phyloP scores from a whole-genome alignment of 1,140 invertebrate species.

The Hyposmocoma kahamanoa region DNA sequence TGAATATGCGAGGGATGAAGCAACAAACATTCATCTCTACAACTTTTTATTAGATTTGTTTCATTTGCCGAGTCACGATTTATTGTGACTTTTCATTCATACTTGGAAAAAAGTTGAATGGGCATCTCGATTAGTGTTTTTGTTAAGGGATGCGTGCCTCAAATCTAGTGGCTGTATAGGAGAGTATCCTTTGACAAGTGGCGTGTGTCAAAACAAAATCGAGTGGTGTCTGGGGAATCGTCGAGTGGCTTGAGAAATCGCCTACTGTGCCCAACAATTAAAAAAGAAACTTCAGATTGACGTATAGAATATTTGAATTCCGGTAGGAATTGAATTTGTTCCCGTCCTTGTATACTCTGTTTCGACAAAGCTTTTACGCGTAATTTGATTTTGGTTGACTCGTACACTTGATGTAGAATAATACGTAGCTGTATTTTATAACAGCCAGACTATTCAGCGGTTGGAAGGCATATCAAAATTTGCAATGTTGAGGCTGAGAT shows the following conservation, averaged over 20 bases:
- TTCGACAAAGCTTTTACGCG: too few relatives aligned
- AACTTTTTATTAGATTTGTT: background rate
- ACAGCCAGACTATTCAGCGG: too few relatives aligned
- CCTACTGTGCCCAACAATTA: conserved; percentile 28
- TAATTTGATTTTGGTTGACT: too few relatives aligned
- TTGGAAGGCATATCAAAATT: too few relatives aligned
- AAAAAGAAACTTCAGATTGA: conserved; percentile 22
- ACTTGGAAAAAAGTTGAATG: conserved; percentile 31
- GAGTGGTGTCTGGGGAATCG: conserved; percentile 58
- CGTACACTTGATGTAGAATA: too few relatives aligned
- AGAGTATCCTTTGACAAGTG: conserved; percentile 34
- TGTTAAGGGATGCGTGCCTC: conserved; percentile 1
- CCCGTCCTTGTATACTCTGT: too few relatives aligned
- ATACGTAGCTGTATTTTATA: too few relatives aligned
- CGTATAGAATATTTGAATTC: conserved; percentile 11
- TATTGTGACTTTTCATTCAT: conserved; percentile 34
- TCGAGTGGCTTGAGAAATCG: conserved; percentile 32
- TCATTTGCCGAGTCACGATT: conserved; percentile 27
- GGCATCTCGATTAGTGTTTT: conserved; percentile 23
- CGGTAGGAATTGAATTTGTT: background rate
- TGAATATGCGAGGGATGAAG: too few relatives aligned
- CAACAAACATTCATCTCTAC: too few relatives aligned
- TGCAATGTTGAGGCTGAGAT: too few relatives aligned
- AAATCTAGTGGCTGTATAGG: conserved; percentile 32
- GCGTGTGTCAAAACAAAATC: conserved; percentile 67